Evolutionary conservation across 2,113 vertebrate species (phyloP).

Genomic region (Lycaon pictus): DNA sequence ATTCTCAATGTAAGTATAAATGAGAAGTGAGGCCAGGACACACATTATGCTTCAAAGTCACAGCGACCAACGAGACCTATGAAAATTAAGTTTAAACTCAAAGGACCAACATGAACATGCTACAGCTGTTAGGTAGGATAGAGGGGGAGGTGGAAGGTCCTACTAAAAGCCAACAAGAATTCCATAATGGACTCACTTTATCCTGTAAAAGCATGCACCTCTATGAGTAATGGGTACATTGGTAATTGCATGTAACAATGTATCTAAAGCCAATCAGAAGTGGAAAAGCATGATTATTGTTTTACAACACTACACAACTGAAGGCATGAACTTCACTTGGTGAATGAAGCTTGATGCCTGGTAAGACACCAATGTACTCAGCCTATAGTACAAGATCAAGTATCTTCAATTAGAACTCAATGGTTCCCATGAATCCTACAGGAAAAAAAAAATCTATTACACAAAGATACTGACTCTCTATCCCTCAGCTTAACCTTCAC

Average conservation of each 20-base stretch:
- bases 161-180: neutral
- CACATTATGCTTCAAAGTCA: neutral
- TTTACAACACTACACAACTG: neutral
- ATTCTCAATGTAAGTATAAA: neutral
- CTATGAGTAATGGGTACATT: neutral
- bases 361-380: neutral
- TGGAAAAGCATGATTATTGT: neutral
- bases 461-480: neutral
- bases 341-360: neutral
- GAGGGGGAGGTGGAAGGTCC: neutral
- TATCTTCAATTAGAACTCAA: neutral
- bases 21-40: neutral
- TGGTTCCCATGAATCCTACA: neutral
- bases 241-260: neutral
- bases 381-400: neutral
- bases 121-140: neutral
- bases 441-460: constrained; percentile 3
- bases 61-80: neutral
- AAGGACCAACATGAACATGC: neutral
- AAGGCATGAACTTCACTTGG: neutral
- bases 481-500: neutral
- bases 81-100: neutral
- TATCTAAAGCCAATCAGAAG: neutral
- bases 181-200: neutral
- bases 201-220: neutral